Conservation (phyloP, 1,140 invertebrate genomes). For the Cyclargus thomasi region DNA sequence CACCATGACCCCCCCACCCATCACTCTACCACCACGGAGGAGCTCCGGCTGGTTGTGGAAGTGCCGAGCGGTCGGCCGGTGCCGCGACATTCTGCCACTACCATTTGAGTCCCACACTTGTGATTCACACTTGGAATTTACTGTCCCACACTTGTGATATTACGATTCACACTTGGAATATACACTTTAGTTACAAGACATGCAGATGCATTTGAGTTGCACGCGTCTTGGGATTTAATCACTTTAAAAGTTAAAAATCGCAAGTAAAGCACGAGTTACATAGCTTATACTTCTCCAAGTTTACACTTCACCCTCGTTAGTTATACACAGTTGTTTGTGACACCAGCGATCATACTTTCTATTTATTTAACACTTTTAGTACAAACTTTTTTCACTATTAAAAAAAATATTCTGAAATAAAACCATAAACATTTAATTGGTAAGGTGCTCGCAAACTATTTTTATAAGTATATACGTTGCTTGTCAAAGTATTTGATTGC, state of each 20-base stretch:
- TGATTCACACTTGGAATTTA: constrained; percentile 2
- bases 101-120: constrained; percentile 33
- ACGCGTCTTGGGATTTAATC: neutral
- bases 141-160: neutral
- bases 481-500: too few relatives aligned
- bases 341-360: too few relatives aligned
- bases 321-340: too few relatives aligned
- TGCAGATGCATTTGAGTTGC: neutral
- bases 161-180: neutral
- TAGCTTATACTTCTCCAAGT: too few relatives aligned
- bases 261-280: too few relatives aligned
- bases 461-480: too few relatives aligned
- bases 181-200: neutral
- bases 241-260: neutral
- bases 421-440: too few relatives aligned
- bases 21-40: constrained; percentile 37
- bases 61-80: constrained; percentile 49
- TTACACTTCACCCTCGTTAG: too few relatives aligned
- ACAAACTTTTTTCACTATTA: too few relatives aligned
- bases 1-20: constrained; percentile 52
- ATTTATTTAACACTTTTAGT: too few relatives aligned
- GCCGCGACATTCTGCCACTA: constrained; percentile 42
- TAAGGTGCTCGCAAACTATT: too few relatives aligned
- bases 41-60: constrained; percentile 65
- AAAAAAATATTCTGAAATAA: too few relatives aligned